These are phyloP conservation scores for Lasioglossum lativentre DNA, from an alignment of 2,888 invertebrate species.

Conservation along the genomic window DNA sequence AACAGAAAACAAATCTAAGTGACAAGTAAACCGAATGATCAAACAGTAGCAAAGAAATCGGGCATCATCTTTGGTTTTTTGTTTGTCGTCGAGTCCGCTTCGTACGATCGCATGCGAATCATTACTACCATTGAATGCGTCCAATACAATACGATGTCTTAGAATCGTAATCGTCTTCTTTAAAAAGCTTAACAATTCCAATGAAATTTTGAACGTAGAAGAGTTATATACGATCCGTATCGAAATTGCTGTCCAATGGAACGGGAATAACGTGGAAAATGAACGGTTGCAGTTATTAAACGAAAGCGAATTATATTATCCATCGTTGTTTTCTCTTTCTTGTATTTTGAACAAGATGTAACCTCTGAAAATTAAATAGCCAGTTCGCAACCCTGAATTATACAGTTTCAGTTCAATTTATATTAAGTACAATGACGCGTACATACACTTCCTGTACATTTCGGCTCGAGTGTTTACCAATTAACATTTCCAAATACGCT, in stretches of 20 bases:
- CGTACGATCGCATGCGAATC: slow-evolving; percentile 32
- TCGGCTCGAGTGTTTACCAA: not conserved
- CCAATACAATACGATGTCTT: not conserved
- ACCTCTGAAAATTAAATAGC: not conserved
- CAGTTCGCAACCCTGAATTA: not conserved
- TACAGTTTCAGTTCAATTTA: not conserved
- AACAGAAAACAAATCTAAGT: not conserved
- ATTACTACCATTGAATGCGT: not conserved
- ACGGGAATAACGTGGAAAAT: not conserved
- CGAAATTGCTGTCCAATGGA: not conserved
- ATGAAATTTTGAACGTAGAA: not conserved
- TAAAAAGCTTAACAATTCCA: not conserved
- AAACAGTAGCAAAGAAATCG: slow-evolving; percentile 33
- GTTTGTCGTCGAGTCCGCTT: slow-evolving; percentile 52
- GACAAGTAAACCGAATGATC: slow-evolving; percentile 30
- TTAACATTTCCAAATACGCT: slow-evolving; percentile 1
- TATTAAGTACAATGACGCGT: not conserved
- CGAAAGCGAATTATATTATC: not conserved
- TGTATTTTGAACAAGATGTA: not conserved
- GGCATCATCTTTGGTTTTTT: slow-evolving; percentile 41
- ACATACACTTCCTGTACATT: not conserved
- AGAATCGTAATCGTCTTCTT: not conserved
- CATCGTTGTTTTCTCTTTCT: not conserved
- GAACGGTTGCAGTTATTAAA: not conserved
- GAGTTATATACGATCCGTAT: not conserved